Evolutionary conservation across 2,888 invertebrate species (phyloP).

Genomic region (Phymatocera aterrima): DNA sequence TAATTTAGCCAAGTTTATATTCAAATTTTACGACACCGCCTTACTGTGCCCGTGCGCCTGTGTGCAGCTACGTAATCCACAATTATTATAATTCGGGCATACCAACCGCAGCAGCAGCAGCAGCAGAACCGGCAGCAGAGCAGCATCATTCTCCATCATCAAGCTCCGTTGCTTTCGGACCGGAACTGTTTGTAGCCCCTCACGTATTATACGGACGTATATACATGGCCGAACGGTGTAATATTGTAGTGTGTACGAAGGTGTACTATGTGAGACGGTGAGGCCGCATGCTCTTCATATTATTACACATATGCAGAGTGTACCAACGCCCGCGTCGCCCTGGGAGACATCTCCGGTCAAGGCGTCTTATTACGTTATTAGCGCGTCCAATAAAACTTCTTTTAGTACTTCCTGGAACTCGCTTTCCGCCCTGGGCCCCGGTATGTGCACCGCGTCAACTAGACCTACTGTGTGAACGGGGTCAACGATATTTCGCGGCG

Average conservation of each 20-base stretch:
- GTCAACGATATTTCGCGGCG: constrained; percentile 22
- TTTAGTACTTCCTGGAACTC: constrained; percentile 61
- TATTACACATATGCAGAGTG: no score
- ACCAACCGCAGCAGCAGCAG: background rate
- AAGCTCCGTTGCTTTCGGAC: background rate
- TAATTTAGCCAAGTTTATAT: constrained; percentile 38
- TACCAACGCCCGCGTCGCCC: constrained; percentile 45
- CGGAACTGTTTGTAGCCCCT: constrained; percentile 21
- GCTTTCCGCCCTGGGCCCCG: constrained; percentile 29
- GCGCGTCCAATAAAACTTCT: constrained; percentile 64
- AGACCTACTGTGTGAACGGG: constrained; percentile 34
- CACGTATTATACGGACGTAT: background rate
- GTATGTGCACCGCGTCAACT: constrained; percentile 28
- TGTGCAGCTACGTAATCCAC: constrained; percentile 39
- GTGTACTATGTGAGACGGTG: no score
- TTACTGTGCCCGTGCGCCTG: background rate
- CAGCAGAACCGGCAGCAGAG: no score
- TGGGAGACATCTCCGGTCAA: constrained; percentile 40
- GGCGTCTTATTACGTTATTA: constrained; percentile 62
- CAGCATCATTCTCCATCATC: background rate
- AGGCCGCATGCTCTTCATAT: background rate
- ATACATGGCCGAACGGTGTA: no score
- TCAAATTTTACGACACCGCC: constrained; percentile 43
- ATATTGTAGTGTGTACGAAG: no score
- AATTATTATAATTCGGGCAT: constrained; percentile 44